Evolutionary conservation across 2,888 invertebrate genomes (phyloP), one percentile per base, ranked within the genome.

Genomic region (Sminthurides aquaticus): DNA sequence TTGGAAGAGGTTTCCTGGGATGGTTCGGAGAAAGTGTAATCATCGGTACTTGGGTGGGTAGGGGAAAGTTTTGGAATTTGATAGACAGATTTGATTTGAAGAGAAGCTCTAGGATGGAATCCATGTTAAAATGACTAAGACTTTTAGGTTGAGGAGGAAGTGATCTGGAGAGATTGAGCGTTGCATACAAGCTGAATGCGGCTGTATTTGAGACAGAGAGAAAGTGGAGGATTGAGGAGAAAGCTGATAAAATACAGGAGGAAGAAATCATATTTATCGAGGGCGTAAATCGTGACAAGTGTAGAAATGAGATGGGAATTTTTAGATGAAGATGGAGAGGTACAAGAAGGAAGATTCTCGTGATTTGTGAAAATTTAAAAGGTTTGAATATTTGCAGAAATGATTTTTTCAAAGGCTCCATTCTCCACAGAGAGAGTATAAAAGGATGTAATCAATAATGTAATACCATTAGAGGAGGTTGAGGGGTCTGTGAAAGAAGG

Each of bases 191-290:
- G n/a, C n/a, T n/a, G n/a, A n/a, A n/a, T n/a, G n/a, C n/a, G n/a
- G n/a, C n/a, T n/a, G n/a, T n/a, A n/a, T 57, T 28, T 11, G 2
- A 5, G n/a, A 5, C 20, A 28, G 8, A 28, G 28, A 15, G 20
- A 56, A 22, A 8, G 25, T 3, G 25, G 25, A 25, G 8, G 25
- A 25, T 18, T 28, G 57, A 24, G 29, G 2, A 55, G 54, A 52
- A 62, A 48, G 57, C 55, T 58, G 52, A 62, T 27, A 55, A 52
- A 48, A 54, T 5, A 54, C 28, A 56, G 49, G 49, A 26, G 29
- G 60, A 26, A 29, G 43, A 34, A 34, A 34, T 34, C 43, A 34
- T 34, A 34, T 34, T 34, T 34, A 34, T 34, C 43, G 43, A 34
- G 43, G 8, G 5, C 8, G 15, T 5, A 15, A 34, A 34, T 34